These are phyloP conservation scores for Orthonevra nobilis DNA, from an alignment of 2,888 invertebrate genomes.

Conservation along the genomic window DNA sequence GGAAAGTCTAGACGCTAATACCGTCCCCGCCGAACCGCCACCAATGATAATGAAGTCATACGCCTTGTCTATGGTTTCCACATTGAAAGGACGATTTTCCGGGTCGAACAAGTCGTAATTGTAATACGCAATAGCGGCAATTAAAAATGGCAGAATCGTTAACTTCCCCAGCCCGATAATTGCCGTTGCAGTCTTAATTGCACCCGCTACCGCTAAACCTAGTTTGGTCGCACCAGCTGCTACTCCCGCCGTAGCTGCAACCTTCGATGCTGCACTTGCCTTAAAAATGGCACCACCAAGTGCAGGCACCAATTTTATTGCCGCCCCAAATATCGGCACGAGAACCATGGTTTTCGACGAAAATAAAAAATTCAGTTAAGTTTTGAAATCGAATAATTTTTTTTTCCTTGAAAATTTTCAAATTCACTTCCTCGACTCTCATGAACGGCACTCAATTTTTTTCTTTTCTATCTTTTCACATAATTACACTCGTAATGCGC, in stretches of 20 bases:
- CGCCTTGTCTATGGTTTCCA: conserved; percentile 84
- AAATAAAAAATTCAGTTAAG: conserved; percentile 18
- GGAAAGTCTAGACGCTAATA: conserved; percentile 89
- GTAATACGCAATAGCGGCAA: conserved; percentile 89
- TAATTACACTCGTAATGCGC: conserved; percentile 43
- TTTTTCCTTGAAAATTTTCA: conserved; percentile 38
- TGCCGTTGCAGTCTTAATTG: conserved; percentile 86
- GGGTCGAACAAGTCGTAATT: conserved; percentile 93
- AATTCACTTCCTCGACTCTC: conserved; percentile 56
- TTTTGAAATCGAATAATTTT: conserved; percentile 49
- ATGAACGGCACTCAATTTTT: conserved; percentile 37
- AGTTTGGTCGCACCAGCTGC: conserved; percentile 79
- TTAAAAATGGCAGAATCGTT: conserved; percentile 87
- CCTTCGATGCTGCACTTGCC: conserved; percentile 78
- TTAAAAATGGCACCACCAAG: conserved; percentile 77
- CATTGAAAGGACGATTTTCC: conserved; percentile 88
- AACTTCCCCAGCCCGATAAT: conserved; percentile 87
- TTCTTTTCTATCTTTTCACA: conserved; percentile 40
- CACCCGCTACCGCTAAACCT: conserved; percentile 81
- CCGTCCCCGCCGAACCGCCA: conserved; percentile 91
- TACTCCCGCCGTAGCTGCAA: conserved; percentile 75
- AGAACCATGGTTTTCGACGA: conserved; percentile 76
- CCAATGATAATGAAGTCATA: conserved; percentile 93
- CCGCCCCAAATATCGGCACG: conserved; percentile 76
- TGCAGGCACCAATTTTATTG: conserved; percentile 74